phyloP scores from a whole-genome alignment of 2,113 vertebrate genomes.

The Dolichallabes microphthalmus region DNA sequence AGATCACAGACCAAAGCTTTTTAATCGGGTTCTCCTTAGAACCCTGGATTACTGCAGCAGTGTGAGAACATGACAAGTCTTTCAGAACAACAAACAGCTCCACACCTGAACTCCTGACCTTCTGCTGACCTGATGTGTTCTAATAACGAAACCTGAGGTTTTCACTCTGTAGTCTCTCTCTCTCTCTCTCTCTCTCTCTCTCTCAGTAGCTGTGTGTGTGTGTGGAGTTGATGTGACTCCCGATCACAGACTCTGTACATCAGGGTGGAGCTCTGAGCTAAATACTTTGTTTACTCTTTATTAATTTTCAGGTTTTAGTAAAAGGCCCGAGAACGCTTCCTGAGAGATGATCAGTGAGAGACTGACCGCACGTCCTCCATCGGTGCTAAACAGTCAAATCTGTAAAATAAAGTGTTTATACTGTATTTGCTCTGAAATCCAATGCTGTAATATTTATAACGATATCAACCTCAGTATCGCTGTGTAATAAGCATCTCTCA shows the following conservation, averaged over 20 bases:
- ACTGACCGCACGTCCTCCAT: neutral
- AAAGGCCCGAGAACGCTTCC: neutral
- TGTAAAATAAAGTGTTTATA: neutral
- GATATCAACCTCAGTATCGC: neutral
- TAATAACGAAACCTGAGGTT: no score
- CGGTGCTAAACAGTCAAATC: neutral
- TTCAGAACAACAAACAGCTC: neutral
- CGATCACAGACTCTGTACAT: no score
- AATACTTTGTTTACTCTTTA: neutral
- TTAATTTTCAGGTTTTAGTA: neutral
- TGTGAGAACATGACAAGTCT: neutral
- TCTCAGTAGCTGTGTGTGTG: no score
- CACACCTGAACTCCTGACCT: neutral
- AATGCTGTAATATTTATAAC: neutral
- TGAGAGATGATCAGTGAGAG: neutral
- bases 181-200: no score
- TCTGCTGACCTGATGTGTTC: no score
- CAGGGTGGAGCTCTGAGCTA: neutral
- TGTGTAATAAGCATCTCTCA: neutral
- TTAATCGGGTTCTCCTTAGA: neutral
- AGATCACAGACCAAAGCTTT: neutral
- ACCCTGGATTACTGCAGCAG: neutral
- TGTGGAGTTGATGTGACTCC: no score
- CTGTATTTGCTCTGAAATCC: neutral
- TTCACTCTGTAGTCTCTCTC: no score